Percentiles rank a stretch among this genome's conserved stretches.
These are phyloP conservation scores for Pimephales promelas DNA, from an alignment of 2,113 vertebrate genomes.

Conservation along the genomic window DNA sequence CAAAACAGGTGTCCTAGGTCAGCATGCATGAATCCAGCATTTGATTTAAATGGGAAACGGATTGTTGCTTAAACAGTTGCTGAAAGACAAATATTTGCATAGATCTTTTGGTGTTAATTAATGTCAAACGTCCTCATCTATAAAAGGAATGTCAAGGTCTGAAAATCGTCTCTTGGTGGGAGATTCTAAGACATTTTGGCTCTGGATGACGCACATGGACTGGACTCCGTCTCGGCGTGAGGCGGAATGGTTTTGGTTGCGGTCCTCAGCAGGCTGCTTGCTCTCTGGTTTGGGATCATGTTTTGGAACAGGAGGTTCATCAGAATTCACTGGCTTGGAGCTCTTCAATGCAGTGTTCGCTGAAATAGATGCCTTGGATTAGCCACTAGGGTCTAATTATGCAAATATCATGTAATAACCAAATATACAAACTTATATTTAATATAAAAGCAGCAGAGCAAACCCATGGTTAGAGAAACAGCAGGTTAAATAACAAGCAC, in stretches of 20 bases:
- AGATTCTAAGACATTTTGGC: slow-evolving; percentile 39
- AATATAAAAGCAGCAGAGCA: slow-evolving; percentile 1
- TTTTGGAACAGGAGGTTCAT: neutral
- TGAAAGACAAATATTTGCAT: neutral
- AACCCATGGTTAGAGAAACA: slow-evolving; percentile 7
- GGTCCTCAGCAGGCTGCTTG: neutral
- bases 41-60: neutral
- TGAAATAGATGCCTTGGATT: slow-evolving; percentile 48
- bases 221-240: slow-evolving; percentile 70
- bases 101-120: slow-evolving; percentile 4
- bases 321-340: slow-evolving; percentile 40
- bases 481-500: neutral
- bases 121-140: slow-evolving; percentile 68
- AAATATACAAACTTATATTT: neutral
- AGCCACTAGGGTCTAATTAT: neutral
- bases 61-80: neutral
- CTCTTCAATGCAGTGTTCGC: slow-evolving; percentile 47
- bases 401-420: neutral
- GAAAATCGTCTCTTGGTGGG: slow-evolving; percentile 74
- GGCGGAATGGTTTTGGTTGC: neutral
- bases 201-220: slow-evolving; percentile 69
- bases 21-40: neutral
- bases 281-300: neutral
- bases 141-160: slow-evolving; percentile 80
- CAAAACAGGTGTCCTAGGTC: neutral